Evolutionary conservation across 2,113 vertebrate species (phyloP), one percentile per base, ranked within the genome.

Genomic region (Melanostigma gelatinosum): DNA sequence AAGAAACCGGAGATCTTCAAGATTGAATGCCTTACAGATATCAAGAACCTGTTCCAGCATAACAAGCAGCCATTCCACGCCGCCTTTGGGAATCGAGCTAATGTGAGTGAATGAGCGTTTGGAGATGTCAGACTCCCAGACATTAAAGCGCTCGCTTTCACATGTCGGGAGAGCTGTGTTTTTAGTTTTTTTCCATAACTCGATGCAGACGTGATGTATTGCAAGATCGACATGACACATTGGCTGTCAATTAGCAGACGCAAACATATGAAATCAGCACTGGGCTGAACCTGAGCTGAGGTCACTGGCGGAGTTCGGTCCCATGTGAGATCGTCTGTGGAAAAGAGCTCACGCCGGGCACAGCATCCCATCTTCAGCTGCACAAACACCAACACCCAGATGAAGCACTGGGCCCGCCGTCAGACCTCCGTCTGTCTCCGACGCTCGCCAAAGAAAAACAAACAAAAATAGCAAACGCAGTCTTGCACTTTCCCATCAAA

Each of bases 1-100:
- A 99, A 99, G 95, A 99, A 99, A 93, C 98, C 98, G 6, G 98
- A 99, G 89, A 97, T 98, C 85, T 99, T 99, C 94, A 99, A 99
- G 96, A 98, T 99, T 2, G 96, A 98, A 91, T 99, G 98, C 95
- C 96, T 99, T 83, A 98, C 97, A 81, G 98, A 99, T 88, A 99
- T 99, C 93, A 99, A 96, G 95, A 98, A 98, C 89, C 93, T 99
- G 86, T 99, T 99, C 94, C 95, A 94, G 82, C 95, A 96, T 20
- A 95, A 94, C 93, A 97, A 95, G 90, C 96, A 97, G 87, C 97
- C 98, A 55, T 99, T 99, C 94, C 96, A 99, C 84, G 97, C 98
- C 61, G 98, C 98, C 90, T 99, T 99, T 91, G 98, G 98, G 88
- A 99, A 99, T 93, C 93, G 98, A 77, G 93, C 96, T 71, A 99